Evolutionary conservation across 2,113 vertebrate genomes (phyloP), one percentile per base, ranked within the genome.

Genomic region (Percopsis transmontana): DNA sequence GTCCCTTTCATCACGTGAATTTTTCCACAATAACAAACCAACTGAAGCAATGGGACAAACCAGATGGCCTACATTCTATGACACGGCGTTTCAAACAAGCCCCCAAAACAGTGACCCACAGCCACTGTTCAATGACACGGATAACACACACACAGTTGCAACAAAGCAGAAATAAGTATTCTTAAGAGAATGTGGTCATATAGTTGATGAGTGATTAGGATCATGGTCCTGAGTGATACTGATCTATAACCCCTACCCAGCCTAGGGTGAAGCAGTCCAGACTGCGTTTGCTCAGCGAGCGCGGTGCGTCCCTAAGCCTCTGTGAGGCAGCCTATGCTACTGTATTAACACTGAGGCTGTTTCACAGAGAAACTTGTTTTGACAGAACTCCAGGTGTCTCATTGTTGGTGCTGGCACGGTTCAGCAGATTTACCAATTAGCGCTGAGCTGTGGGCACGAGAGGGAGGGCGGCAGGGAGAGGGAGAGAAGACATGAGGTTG

Each of bases 361-460:
- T 92, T 91, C 89, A 90, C 90, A 78, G 86, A 71, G 85, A 87
- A 93, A 92, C 91, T 89, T 93, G 92, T 94, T 93, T 92, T 93
- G 91, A 94, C 93, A 93, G 91, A 91, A 88, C 91, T 92, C 92
- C 93, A 94, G 93, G 93, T 94, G 93, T 91, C 91, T 93, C 87
- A 92, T 94, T 94, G 92, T 93, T 91, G 78, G 84, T 58, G 79
- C 83, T 84, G 88, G 88, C 87, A 91, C 86, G 90, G 91, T 92
- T 92, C 90, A 92, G 91, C 90, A 91, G 91, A 92, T 91, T 92
- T 91, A 91, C 87, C 92, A 94, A 94, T 94, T 93, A 94, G 90
- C 87, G 88, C 88, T 73, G 87, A 90, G 91, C 86, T 69, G 77
- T 86, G 91, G 86, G 85, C 82, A 85, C 54, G 75, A 81, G 59